These are phyloP conservation scores for Dipodomys merriami DNA, from an alignment of 2,113 vertebrate species.

Conservation along the genomic window DNA sequence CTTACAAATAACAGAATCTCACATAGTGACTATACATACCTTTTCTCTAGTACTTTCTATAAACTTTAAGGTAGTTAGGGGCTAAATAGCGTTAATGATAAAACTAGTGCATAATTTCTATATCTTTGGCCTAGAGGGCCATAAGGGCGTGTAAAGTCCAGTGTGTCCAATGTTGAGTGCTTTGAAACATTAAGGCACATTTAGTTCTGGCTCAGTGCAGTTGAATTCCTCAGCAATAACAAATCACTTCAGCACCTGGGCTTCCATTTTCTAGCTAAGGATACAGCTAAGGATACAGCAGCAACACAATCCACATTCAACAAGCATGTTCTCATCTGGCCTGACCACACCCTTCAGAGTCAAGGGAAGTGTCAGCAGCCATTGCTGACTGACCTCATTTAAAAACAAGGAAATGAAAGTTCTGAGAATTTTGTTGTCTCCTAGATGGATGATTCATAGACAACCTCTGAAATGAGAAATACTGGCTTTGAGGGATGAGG, in stretches of 20 bases:
- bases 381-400: neutral
- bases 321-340: conserved; percentile 7
- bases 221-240: neutral
- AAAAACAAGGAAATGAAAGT: conserved; percentile 28
- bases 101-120: conserved; percentile 28
- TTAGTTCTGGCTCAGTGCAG: neutral
- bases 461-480: neutral
- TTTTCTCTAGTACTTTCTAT: neutral
- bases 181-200: conserved; percentile 15
- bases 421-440: conserved; percentile 12
- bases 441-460: neutral
- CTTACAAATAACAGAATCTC: conserved; percentile 28
- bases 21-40: neutral
- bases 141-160: neutral
- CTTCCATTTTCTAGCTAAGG: neutral
- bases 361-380: neutral
- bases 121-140: neutral
- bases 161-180: neutral
- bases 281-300: no score
- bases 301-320: neutral
- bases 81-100: conserved; percentile 26
- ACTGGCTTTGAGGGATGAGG: neutral
- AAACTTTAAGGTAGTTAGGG: conserved; percentile 8
- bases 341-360: neutral
- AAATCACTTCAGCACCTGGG: neutral